These are phyloP conservation scores for Cryptomyrus ogoouensis DNA, from an alignment of 2,113 vertebrate genomes.

Conservation along the genomic window DNA sequence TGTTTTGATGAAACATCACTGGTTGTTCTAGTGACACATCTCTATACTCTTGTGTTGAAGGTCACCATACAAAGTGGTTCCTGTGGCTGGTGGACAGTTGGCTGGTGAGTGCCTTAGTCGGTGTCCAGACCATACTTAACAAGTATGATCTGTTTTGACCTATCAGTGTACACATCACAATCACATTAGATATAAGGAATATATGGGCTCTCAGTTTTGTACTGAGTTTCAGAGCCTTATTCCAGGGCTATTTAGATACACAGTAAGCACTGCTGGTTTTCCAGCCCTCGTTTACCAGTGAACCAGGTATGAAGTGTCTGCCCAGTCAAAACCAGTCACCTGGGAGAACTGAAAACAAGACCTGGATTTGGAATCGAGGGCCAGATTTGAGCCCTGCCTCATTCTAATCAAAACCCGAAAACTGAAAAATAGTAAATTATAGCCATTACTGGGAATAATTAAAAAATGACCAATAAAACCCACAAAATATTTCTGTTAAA, in stretches of 20 bases:
- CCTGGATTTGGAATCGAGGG: background rate
- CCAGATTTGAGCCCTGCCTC: background rate
- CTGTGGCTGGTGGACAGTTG: constrained; percentile 63
- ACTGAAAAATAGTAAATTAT: background rate
- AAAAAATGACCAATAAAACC: background rate
- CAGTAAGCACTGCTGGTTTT: background rate
- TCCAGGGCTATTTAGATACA: background rate
- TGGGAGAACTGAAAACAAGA: background rate
- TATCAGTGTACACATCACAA: background rate
- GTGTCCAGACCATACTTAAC: background rate
- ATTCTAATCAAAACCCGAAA: background rate
- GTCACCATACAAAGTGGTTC: constrained; percentile 78
- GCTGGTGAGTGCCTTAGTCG: constrained; percentile 62
- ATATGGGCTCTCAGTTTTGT: background rate
- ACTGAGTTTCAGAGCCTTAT: background rate
- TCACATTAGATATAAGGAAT: background rate
- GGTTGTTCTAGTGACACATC: constrained; percentile 10
- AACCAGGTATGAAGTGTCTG: background rate
- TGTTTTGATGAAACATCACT: constrained; percentile 10
- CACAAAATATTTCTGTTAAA: background rate
- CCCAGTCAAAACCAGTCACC: background rate
- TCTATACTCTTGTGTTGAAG: constrained; percentile 59
- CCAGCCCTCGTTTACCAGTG: too few relatives aligned
- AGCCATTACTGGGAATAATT: background rate
- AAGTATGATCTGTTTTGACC: background rate